phyloP scores from a whole-genome alignment of 2,888 invertebrate species.

The Suillia variegata region DNA sequence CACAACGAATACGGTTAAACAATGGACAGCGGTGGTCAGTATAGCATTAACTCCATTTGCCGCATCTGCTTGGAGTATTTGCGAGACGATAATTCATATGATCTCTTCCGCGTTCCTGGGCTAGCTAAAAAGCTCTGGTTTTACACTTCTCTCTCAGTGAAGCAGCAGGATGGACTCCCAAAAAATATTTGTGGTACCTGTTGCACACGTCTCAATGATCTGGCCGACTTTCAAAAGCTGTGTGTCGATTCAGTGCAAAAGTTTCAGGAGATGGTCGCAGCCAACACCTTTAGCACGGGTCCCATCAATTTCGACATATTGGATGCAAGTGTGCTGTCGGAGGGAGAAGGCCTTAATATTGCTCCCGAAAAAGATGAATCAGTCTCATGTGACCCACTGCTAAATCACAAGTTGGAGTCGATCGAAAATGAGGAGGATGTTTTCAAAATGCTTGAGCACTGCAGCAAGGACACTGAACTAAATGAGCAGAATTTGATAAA shows the following conservation, averaged over 20 bases:
- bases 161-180: slow-evolving; percentile 54
- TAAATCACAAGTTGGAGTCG: slow-evolving; percentile 51
- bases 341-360: slow-evolving; percentile 26
- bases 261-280: slow-evolving; percentile 48
- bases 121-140: slow-evolving; percentile 51
- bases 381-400: slow-evolving; percentile 47
- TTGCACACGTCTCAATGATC: slow-evolving; percentile 48
- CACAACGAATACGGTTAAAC: too few species aligned
- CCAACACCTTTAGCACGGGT: slow-evolving; percentile 35
- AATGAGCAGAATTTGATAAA: slow-evolving; percentile 25
- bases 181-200: slow-evolving; percentile 51
- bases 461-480: slow-evolving; percentile 49
- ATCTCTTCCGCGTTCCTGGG: slow-evolving; percentile 52
- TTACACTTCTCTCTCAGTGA: slow-evolving; percentile 53
- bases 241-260: slow-evolving; percentile 52
- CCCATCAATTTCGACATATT: slow-evolving; percentile 43
- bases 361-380: slow-evolving; percentile 47
- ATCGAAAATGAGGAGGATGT: slow-evolving; percentile 55
- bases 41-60: slow-evolving; percentile 53
- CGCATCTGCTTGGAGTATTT: slow-evolving; percentile 53
- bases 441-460: slow-evolving; percentile 52
- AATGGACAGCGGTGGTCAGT: too few species aligned
- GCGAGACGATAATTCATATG: slow-evolving; percentile 45
- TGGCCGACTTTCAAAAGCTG: slow-evolving; percentile 51
- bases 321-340: slow-evolving; percentile 35